Conservation (phyloP, 2,113 vertebrate genomes). For the Phalacrocorax carbo region DNA sequence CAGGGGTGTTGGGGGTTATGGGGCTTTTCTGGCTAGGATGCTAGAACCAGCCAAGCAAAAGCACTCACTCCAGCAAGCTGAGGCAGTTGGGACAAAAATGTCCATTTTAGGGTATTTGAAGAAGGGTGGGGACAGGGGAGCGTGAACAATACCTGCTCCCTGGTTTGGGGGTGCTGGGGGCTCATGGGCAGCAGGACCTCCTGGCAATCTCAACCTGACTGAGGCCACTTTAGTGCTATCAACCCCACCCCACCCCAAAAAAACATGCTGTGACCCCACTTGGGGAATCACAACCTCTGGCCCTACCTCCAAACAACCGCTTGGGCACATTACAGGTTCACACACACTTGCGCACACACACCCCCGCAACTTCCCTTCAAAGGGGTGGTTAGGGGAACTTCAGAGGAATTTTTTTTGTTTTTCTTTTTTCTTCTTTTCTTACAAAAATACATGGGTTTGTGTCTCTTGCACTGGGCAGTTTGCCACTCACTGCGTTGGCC, state of each 20-base stretch:
- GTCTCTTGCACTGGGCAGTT: no score
- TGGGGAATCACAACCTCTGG: neutral
- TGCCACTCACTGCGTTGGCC: no score
- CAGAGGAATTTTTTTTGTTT: no score
- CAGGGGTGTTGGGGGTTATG: neutral
- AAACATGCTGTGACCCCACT: accelerated
- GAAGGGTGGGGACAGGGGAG: neutral
- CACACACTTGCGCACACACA: no score
- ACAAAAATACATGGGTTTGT: no score
- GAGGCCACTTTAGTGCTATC: neutral
- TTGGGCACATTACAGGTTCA: neutral
- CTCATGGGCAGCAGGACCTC: neutral
- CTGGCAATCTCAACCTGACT: no score
- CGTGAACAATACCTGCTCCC: neutral
- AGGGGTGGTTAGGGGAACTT: no score
- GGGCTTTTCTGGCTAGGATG: neutral
- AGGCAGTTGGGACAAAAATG: neutral
- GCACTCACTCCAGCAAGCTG: neutral
- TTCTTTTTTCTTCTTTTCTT: no score
- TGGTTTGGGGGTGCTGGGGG: neutral
- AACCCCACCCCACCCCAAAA: no score
- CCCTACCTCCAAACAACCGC: neutral
- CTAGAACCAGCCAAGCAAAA: neutral
- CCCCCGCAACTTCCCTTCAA: no score
- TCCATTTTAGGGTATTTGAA: neutral